A percentile compares a stretch with the other conserved stretches of the same genome.
These are phyloP conservation scores for Calyptomena viridis DNA, from an alignment of 2,113 vertebrate genomes.

Conservation along the genomic window DNA sequence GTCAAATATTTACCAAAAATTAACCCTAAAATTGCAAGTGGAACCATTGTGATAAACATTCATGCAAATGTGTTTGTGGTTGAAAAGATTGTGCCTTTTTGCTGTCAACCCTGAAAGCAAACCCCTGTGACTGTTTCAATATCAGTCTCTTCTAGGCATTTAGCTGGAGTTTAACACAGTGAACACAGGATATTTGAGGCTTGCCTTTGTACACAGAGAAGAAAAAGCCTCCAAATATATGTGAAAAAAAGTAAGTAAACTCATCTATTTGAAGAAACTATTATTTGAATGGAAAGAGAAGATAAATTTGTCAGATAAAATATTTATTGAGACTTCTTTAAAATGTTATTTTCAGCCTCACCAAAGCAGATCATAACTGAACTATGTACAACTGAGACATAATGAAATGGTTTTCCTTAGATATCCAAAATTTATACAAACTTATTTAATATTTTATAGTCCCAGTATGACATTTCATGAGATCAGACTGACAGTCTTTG, in stretches of 20 bases:
- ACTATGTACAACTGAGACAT: background rate
- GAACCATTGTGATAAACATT: background rate
- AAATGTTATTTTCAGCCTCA: background rate
- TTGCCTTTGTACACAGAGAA: background rate
- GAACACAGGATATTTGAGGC: background rate
- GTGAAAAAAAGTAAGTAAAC: background rate
- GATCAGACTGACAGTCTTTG: background rate
- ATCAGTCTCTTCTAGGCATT: background rate
- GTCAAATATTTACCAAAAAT: slow-evolving; percentile 11
- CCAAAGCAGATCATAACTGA: background rate
- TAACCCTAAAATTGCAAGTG: background rate
- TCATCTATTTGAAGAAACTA: background rate
- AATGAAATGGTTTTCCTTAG: background rate
- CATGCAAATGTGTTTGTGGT: background rate
- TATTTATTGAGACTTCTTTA: background rate
- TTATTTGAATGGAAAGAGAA: background rate
- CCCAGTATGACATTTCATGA: background rate
- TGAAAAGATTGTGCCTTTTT: background rate
- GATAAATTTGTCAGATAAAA: slow-evolving; percentile 4
- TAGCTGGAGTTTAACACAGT: background rate
- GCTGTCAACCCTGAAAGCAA: background rate
- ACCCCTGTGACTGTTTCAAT: background rate
- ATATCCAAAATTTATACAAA: slow-evolving; percentile 29
- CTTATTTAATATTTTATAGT: slow-evolving; percentile 42
- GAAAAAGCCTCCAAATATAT: background rate